Percentiles rank a stretch among this genome's conserved stretches.
phyloP scores from a whole-genome alignment of 2,888 invertebrate species.

The Nephrotoma flavescens region DNA sequence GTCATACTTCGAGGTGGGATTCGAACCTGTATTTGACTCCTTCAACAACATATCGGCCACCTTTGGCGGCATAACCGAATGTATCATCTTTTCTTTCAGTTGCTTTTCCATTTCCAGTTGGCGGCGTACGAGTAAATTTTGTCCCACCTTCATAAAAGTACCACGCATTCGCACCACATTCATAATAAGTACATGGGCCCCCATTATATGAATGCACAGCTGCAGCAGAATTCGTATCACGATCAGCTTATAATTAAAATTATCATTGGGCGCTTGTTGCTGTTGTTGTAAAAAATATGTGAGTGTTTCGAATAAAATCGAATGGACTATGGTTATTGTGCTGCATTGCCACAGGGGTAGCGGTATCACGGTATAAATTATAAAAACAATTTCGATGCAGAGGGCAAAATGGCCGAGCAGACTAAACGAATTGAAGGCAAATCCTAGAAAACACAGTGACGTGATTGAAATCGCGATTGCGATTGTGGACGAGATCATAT shows the following conservation, averaged over 20 bases:
- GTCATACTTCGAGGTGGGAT: conserved; percentile 13
- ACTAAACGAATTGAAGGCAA: conserved; percentile 46
- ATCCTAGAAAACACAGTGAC: conserved; percentile 49
- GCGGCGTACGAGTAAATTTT: conserved; percentile 74
- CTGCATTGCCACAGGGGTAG: conserved; percentile 78
- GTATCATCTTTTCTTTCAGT: conserved; percentile 93
- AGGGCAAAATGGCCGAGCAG: conserved; percentile 70
- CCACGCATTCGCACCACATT: conserved; percentile 84
- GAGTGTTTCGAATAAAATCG: conserved; percentile 70
- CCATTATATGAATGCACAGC: conserved; percentile 79
- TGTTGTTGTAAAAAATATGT: conserved; percentile 23
- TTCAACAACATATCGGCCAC: conserved; percentile 75
- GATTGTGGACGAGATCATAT: conserved; percentile 55
- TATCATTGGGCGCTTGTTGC: background rate
- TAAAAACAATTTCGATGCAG: conserved; percentile 72
- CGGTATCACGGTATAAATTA: conserved; percentile 88
- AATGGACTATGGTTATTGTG: conserved; percentile 63
- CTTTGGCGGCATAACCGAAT: conserved; percentile 92
- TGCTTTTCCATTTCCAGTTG: conserved; percentile 89
- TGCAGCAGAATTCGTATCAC: conserved; percentile 66
- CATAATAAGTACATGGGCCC: conserved; percentile 86
- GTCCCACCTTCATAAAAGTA: conserved; percentile 93
- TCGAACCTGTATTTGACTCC: conserved; percentile 38
- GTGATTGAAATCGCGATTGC: conserved; percentile 53
- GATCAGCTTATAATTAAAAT: conserved; percentile 40